These are phyloP conservation scores for Chaetoderma sp. DNA, from an alignment of 2,888 invertebrate species.

Conservation along the genomic window DNA sequence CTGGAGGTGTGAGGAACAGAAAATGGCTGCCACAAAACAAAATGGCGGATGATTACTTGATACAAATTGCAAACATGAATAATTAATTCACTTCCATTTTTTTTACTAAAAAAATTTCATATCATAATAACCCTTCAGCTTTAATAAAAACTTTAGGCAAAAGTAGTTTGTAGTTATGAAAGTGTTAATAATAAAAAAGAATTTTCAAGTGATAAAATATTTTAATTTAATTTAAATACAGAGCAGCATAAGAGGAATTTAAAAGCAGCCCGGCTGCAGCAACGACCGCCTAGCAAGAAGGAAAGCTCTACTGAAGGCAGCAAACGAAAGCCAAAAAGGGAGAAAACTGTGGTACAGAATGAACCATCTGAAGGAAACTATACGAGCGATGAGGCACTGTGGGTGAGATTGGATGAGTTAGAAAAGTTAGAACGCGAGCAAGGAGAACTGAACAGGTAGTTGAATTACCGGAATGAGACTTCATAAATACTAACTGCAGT, in stretches of 20 bases:
- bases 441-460: constrained; percentile 69
- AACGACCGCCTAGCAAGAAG: not conserved
- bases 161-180: not conserved
- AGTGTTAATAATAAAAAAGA: no score
- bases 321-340: not conserved
- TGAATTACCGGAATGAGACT: no score
- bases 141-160: not conserved
- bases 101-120: no score
- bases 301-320: not conserved
- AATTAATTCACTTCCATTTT: no score
- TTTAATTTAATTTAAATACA: not conserved
- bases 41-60: no score
- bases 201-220: no score
- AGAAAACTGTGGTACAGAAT: not conserved
- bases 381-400: constrained; percentile 68
- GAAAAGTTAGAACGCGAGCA: constrained; percentile 76
- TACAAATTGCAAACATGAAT: no score
- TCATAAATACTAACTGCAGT: no score
- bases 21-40: no score
- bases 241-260: not conserved
- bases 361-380: not conserved
- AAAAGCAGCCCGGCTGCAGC: not conserved
- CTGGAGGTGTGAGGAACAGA: no score
- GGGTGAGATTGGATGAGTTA: constrained; percentile 74
- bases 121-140: no score